A percentile compares a stretch with the other conserved stretches of the same genome.
These are phyloP conservation scores for Cichladusa arquata DNA, from an alignment of 2,113 vertebrate species.

Conservation along the genomic window DNA sequence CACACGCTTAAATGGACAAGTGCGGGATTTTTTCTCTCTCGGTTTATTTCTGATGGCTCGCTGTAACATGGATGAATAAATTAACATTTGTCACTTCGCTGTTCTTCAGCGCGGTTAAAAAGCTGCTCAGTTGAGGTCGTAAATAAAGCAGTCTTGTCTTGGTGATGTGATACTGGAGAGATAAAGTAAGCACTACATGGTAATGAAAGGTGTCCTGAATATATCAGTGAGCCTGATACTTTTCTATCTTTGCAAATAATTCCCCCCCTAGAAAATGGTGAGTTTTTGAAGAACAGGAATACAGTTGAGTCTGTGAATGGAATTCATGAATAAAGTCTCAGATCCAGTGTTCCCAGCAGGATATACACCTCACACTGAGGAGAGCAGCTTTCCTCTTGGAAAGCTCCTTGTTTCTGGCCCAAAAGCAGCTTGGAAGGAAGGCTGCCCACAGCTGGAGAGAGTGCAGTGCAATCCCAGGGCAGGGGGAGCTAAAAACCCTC, in stretches of 20 bases:
- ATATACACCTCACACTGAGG: background rate
- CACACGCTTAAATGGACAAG: background rate
- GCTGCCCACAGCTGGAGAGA: fast-evolving
- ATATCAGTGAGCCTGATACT: background rate
- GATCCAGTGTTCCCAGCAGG: background rate
- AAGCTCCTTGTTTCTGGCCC: background rate
- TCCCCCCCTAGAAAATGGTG: background rate
- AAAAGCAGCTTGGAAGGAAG: background rate
- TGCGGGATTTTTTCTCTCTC: background rate
- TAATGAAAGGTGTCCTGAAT: background rate
- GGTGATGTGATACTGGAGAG: background rate
- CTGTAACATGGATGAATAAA: background rate
- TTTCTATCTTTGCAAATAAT: background rate
- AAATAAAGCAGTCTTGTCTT: background rate
- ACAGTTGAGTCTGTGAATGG: background rate
- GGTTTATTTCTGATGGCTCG: background rate
- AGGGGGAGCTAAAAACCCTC: background rate
- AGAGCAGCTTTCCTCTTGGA: background rate
- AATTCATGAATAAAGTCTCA: background rate
- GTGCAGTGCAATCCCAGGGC: fast-evolving
- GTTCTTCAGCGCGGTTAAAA: background rate
- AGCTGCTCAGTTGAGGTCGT: background rate
- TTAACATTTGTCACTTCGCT: background rate
- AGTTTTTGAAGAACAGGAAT: background rate
- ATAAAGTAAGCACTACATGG: background rate